Base-by-base conservation (phyloP, 2,797 vertebrate genomes). In the Darevskia nairensis region DNA sequence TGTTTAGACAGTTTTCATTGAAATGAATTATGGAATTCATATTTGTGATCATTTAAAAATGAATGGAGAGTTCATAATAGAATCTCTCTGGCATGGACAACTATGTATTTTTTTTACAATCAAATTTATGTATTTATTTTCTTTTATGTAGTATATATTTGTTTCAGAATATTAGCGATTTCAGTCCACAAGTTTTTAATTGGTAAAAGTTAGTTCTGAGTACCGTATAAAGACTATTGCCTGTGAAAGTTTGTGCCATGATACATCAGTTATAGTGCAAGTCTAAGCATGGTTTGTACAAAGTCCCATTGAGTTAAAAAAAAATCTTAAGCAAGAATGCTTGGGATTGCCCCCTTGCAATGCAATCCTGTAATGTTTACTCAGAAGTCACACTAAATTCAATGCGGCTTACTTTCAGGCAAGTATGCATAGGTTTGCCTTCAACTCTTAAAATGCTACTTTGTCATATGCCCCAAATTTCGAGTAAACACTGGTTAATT, bases 1-100 rank as follows among this genome's bases (percentile, higher is more conserved):
- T 84, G 23, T 83, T 81, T 66, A 19, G 9, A 77, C 35, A 21
- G 66, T 23, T 86, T 75, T 76, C 23, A 46, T 75, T 88, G 90
- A 88, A 87, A 90, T 44, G 83, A 90, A 74, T 87, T 86, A 82
- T 89, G 86, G 79, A 86, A 77, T 25, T 90, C 88, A 9, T 90
- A 72, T 46, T 81, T 84, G n/a, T 80, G 0, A 61, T 61, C 55
- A 61, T 8, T 89, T 86, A 27, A 55, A 84, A 79, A 87, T 80
- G 66, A 91, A 39, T 85, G 85, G 86, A 55, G 87, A 91, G 39
- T 87, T 89, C 7, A 68, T 64, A 64, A 2, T 84, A n/a, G 29
- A 19, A 11, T 85, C 86, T 80, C 78, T 59, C 69, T 82, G 3
- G 55, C 80, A 74, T 91, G 41, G 23, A 3, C 44, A 88, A 23